phyloP scores from a whole-genome alignment of 2,113 vertebrate genomes.

The Dolichotis patagonum region DNA sequence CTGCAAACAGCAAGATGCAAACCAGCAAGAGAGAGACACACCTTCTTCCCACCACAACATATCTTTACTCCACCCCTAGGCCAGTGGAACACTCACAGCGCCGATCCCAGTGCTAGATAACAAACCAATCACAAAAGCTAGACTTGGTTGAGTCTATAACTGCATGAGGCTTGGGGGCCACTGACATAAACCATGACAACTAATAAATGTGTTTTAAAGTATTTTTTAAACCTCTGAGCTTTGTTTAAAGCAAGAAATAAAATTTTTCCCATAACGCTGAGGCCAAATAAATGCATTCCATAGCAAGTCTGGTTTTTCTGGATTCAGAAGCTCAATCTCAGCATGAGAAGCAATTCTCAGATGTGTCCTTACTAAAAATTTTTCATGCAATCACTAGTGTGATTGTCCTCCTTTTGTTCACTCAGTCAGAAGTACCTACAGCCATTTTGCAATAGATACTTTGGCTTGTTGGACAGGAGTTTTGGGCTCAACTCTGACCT shows the following conservation, averaged over 20 bases:
- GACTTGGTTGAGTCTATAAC: too few species aligned
- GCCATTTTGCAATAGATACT: neutral
- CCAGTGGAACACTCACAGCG: too few species aligned
- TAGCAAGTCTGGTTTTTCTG: neutral
- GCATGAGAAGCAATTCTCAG: neutral
- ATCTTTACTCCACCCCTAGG: too few species aligned
- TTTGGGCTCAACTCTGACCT: neutral
- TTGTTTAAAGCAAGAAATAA: neutral
- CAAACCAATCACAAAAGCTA: too few species aligned
- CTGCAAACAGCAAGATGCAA: too few species aligned
- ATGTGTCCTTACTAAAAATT: neutral
- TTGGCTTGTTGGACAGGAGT: neutral
- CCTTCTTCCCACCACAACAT: too few species aligned
- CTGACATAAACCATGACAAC: too few species aligned
- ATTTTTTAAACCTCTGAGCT: neutral
- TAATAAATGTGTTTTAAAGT: neutral
- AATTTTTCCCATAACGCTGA: neutral
- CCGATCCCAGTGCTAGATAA: too few species aligned
- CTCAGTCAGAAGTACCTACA: neutral
- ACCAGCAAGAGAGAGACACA: too few species aligned
- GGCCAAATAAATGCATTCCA: neutral
- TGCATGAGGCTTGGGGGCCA: too few species aligned
- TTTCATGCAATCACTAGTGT: neutral
- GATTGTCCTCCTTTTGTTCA: neutral
- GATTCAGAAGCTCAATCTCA: neutral